Conservation (phyloP, 2,113 vertebrate genomes). For the Anhinga rufa region DNA sequence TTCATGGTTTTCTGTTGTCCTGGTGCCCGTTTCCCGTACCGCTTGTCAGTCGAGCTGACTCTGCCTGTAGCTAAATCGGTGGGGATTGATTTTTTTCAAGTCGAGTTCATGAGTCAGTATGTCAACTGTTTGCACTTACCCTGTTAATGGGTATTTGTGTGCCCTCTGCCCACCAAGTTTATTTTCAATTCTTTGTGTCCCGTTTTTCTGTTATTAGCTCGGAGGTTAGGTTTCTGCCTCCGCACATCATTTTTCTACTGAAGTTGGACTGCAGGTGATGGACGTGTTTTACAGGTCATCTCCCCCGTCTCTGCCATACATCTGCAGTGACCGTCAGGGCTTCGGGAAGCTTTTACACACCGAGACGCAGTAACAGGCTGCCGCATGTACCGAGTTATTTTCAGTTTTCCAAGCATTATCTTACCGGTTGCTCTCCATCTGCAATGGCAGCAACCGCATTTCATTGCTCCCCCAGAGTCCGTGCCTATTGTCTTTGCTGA, state of each 20-base stretch:
- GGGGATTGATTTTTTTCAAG: background rate
- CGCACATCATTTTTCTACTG: background rate
- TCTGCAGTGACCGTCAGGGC: background rate
- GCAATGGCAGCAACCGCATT: background rate
- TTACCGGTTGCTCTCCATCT: background rate
- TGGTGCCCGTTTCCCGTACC: background rate
- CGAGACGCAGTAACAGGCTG: background rate
- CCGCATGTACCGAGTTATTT: background rate
- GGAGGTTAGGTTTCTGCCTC: background rate
- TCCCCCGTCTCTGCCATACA: background rate
- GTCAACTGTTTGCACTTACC: background rate
- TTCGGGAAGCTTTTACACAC: background rate
- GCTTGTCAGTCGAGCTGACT: background rate
- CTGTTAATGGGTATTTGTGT: background rate
- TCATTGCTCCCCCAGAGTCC: background rate
- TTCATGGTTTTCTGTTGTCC: background rate
- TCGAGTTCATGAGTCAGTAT: background rate
- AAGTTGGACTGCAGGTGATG: background rate
- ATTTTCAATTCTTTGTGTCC: background rate
- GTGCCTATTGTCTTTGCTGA: background rate
- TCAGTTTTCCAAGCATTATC: background rate
- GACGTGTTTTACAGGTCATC: background rate
- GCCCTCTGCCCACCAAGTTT: background rate
- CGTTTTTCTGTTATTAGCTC: rapidly evolving
- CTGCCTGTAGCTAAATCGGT: rapidly evolving